Base-by-base conservation (phyloP, 2,888 invertebrate genomes). In the Endomychus coccineus region DNA sequence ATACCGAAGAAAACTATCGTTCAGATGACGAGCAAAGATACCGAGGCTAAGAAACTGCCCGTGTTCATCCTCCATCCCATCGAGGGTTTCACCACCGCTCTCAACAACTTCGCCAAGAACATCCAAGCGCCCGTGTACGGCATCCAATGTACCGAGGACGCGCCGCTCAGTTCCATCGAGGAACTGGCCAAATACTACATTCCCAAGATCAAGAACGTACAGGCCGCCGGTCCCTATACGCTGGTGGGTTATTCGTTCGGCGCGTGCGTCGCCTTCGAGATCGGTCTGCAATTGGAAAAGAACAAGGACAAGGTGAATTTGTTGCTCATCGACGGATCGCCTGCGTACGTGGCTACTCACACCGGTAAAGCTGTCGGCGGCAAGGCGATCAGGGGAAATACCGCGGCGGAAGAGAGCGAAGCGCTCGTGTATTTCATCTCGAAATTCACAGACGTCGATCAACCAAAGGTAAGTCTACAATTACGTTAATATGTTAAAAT, bases 171-270 rank as follows among this genome's bases (percentile, higher is more conserved):
- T 7, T 78, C 82, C 34, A 77, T 94, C 48, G 64, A 73, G 9
- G 73, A 78, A 30, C 71, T 92, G 43, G 90, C 94, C 3, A 61
- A 67, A 25, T 80, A 73, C 67, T 86, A 86, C 66, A 70, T 86
- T 15, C 58, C 68, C 62, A 77, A 84, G 64, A 77, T 95, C 55
- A 80, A 79, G 58, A 72, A 73, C 34, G 69, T 84, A 28, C 90
- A 91, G 68, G 76, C 80, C 5, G 66, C 71, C 39, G 88, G 91
- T 43, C 92, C 95, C 2, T 95, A 90, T 71, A 77, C 80, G 32
- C 69, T 98, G 45, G 78, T 87, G 27, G 97, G 96, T 2, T 97
- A 98, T 69, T 97, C 96, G 0, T 96, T 89, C 66, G 97, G 98
- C 43, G 89, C 91, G 24, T 80, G 85, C 51, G 84, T 97, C 19